Base-by-base conservation (phyloP, 2,797 vertebrate genomes). In the Artibeus jamaicensis region DNA sequence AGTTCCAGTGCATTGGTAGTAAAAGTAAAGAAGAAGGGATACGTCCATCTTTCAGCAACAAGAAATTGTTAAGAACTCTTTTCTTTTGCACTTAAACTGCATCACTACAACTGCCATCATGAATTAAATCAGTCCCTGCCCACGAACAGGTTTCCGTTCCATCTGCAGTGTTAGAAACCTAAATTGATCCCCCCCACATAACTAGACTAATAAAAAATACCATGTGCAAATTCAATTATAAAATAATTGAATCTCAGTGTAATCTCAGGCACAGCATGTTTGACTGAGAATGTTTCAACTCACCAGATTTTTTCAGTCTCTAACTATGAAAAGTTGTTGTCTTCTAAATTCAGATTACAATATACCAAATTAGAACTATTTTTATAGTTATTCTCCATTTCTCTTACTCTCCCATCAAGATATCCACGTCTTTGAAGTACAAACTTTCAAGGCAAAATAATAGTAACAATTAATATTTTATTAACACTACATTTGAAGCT, bases 81-180 rank as follows among this genome's bases (percentile, higher is more conserved):
- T 95, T 74, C 59, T 93, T 88, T 82, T 21, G 9, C 19, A 88
- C 65, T 94, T 94, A 90, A 92, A 82, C 89, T 57, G 32, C 44
- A 86, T 79, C 19, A 68, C 65, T 86, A 44, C n/a, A 34, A 74
- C 32, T 70, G 55, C 22, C 44, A 82, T 39, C 22, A 21, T 29
- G 71, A 92, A 93, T 79, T 21, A 48, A 92, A 59, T 62, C 32
- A 86, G 77, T 57, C 53, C 94, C 55, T 92, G 26, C 24, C 42
- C 57, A 79, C 24, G 32, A 79, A 87, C 78, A 91, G 78, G 46
- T n/a, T 83, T 91, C 62, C 70, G 12, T 15, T 48, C 57, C 73
- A 73, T 44, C 78, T 46, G 26, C 29, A 88, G 48, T 50, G 34
- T 88, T 39, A 77, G 44, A 92, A 88, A 46, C 62, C 26, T 74